Evolutionary conservation across 2,113 vertebrate genomes (phyloP).

Genomic region (Paedocypris sp.): DNA sequence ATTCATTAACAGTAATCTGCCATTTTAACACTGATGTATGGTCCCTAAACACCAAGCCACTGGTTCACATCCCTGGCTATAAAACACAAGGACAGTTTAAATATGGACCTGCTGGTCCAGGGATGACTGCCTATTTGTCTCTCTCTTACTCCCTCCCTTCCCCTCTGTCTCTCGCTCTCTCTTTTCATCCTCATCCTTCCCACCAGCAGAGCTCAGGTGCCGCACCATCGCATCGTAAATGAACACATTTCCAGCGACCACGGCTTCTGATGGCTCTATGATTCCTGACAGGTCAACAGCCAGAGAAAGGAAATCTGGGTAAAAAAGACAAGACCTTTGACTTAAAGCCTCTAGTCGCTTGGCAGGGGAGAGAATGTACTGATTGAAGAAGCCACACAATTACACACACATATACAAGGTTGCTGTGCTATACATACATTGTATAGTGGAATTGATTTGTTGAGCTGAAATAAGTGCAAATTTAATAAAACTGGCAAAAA

Average conservation of each 20-base stretch:
- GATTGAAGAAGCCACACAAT: not conserved
- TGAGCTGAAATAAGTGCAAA: too few species aligned
- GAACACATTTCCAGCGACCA: constrained; percentile 50
- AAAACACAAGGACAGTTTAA: constrained; percentile 93
- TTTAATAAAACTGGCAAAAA: too few species aligned
- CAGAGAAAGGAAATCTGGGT: constrained; percentile 8
- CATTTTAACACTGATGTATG: constrained; percentile 88
- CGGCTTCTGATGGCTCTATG: constrained; percentile 39
- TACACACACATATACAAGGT: too few species aligned
- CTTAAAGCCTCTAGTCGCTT: not conserved
- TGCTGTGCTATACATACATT: too few species aligned
- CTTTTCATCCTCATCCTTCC: constrained; percentile 28
- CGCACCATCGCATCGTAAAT: constrained; percentile 49
- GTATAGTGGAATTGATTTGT: too few species aligned
- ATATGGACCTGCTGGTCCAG: constrained; percentile 81
- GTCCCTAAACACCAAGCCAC: constrained; percentile 60
- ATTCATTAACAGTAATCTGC: constrained; percentile 90
- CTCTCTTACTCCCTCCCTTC: constrained; percentile 34
- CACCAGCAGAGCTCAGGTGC: constrained; percentile 48
- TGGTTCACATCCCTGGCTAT: constrained; percentile 71
- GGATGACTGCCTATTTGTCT: constrained; percentile 74
- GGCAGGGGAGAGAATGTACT: not conserved
- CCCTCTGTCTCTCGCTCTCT: constrained; percentile 18
- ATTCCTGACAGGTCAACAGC: constrained; percentile 40
- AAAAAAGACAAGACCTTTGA: not conserved